A percentile compares a stretch with the other conserved stretches of the same genome.
phyloP scores from a whole-genome alignment of 2,888 invertebrate species.

The Eristalis intricaria region DNA sequence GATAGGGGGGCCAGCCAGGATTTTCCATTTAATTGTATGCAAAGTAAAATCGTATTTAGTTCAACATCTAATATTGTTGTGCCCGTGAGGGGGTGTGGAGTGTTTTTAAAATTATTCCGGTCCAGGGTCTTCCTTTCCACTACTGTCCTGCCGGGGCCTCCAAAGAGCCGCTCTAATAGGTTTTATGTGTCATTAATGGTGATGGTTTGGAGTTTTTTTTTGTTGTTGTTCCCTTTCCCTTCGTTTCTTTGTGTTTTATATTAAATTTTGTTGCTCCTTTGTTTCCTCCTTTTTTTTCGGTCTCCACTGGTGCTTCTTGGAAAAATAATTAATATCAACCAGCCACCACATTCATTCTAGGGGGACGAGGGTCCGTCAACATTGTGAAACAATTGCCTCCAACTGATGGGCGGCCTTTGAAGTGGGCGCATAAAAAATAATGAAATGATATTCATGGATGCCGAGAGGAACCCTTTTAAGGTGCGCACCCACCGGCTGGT shows the following conservation, averaged over 20 bases:
- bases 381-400: background rate
- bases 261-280: slow-evolving; percentile 31
- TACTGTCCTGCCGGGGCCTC: background rate
- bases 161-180: slow-evolving; percentile 26
- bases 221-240: too few relatives aligned
- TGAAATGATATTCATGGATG: slow-evolving; percentile 38
- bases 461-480: slow-evolving; percentile 28
- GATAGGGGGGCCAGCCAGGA: background rate
- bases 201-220: slow-evolving; percentile 31
- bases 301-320: background rate
- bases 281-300: slow-evolving; percentile 1
- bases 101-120: slow-evolving; percentile 7
- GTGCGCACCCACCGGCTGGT: background rate
- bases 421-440: slow-evolving; percentile 7
- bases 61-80: slow-evolving; percentile 4
- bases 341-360: background rate
- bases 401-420: background rate
- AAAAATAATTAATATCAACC: slow-evolving; percentile 4
- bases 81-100: background rate
- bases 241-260: slow-evolving; percentile 6
- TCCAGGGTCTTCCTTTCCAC: background rate
- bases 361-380: background rate
- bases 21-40: slow-evolving; percentile 46
- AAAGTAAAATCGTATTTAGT: slow-evolving; percentile 37
- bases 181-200: slow-evolving; percentile 53